phyloP scores from a whole-genome alignment of 2,888 invertebrate genomes.

The Tachina lurida region DNA sequence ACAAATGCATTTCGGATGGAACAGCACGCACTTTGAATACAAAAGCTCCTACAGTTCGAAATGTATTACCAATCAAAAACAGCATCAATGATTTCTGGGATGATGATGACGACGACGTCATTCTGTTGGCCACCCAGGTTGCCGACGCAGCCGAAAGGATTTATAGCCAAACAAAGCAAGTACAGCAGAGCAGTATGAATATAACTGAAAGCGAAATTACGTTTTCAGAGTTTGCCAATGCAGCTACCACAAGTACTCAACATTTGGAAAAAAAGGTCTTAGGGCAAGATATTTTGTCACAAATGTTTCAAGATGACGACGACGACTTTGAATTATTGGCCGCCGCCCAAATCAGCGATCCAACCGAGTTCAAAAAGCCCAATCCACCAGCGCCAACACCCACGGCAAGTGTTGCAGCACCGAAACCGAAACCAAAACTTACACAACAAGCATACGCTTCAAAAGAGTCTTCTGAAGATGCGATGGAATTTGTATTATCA shows the following conservation, averaged over 20 bases:
- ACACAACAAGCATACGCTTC: not conserved
- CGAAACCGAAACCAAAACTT: not conserved
- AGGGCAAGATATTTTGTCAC: conserved; percentile 72
- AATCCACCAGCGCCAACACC: conserved; percentile 5
- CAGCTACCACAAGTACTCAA: conserved; percentile 78
- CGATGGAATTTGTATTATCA: conserved; percentile 49
- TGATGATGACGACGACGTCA: conserved; percentile 81
- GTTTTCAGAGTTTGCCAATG: conserved; percentile 77
- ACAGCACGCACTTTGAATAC: not conserved
- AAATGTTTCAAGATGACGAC: conserved; percentile 77
- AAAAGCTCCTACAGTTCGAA: not conserved
- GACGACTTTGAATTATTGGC: conserved; percentile 73
- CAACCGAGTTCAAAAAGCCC: conserved; percentile 65
- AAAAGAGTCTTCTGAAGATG: conserved; percentile 47
- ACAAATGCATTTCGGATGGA: conserved; percentile 59
- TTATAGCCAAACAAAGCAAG: conserved; percentile 38
- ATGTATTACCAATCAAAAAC: conserved; percentile 42
- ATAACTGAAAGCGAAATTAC: conserved; percentile 75
- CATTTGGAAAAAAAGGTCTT: conserved; percentile 48
- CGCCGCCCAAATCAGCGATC: conserved; percentile 57
- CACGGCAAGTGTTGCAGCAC: not conserved
- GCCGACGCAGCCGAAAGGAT: conserved; percentile 75
- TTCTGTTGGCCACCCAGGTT: conserved; percentile 80
- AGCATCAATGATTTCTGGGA: conserved; percentile 78
- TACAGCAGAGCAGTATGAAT: conserved; percentile 10